Percentiles rank a stretch among this genome's conserved stretches.
Conservation (phyloP, 2,888 invertebrate genomes). For the Cenopis cana region DNA sequence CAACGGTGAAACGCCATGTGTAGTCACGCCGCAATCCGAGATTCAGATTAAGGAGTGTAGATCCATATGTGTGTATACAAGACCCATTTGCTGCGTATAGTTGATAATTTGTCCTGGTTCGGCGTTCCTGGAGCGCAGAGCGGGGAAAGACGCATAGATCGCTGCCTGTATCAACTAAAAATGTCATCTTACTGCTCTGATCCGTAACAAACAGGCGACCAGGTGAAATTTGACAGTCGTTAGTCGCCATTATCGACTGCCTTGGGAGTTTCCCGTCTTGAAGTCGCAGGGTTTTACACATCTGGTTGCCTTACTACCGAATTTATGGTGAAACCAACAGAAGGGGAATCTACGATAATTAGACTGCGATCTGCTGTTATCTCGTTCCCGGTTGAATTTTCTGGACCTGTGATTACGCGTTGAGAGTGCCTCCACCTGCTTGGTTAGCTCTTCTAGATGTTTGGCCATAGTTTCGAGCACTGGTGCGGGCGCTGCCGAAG, state of each 20-base stretch:
- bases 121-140: constrained; percentile 17
- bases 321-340: constrained; percentile 21
- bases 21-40: too few species aligned
- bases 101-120: constrained; percentile 45
- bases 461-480: neutral
- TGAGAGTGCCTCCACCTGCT: constrained; percentile 2
- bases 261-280: constrained; percentile 5
- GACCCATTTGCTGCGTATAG: constrained; percentile 55
- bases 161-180: too few species aligned
- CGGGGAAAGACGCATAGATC: constrained; percentile 9
- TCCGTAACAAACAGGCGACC: constrained; percentile 28
- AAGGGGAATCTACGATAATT: constrained; percentile 4
- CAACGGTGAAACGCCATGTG: too few species aligned
- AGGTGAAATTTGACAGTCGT: constrained; percentile 14
- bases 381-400: neutral
- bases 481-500: neutral
- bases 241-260: constrained; percentile 13
- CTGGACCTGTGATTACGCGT: neutral
- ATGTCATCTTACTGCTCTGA: neutral
- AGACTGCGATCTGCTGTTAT: neutral
- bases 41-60: too few species aligned
- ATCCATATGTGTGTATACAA: constrained; percentile 53
- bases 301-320: constrained; percentile 2
- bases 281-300: constrained; percentile 13
- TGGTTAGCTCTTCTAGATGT: neutral